Evolutionary conservation across 2,113 vertebrate genomes (phyloP).

Genomic region (Zosterops japonicus): DNA sequence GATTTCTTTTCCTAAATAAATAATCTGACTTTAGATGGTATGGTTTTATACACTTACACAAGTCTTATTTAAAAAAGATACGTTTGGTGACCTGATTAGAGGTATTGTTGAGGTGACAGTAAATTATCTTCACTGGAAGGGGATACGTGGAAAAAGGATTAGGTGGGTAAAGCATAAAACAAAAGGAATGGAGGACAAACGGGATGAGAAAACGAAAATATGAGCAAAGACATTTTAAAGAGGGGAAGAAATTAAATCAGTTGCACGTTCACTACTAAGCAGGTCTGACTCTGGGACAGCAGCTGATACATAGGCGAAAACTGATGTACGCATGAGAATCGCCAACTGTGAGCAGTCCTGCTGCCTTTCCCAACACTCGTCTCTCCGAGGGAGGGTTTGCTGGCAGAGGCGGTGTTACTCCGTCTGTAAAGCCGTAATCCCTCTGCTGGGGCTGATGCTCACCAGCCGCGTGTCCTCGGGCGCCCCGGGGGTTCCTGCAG

Average conservation of each 20-base stretch:
- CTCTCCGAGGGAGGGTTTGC: neutral
- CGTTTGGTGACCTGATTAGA: neutral
- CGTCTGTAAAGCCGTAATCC: neutral
- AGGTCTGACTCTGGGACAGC: neutral
- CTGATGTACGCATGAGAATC: neutral
- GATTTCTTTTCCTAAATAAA: neutral
- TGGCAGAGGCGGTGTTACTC: neutral
- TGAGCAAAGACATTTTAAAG: neutral
- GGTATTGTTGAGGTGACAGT: neutral
- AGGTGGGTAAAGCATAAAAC: neutral
- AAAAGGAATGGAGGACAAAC: neutral
- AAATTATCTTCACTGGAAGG: neutral
- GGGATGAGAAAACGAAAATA: neutral
- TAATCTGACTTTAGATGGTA: neutral
- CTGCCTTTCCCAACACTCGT: neutral
- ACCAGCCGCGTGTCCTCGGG: neutral
- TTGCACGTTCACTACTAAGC: neutral
- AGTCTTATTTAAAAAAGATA: neutral
- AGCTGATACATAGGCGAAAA: accelerated
- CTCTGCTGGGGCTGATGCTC: neutral
- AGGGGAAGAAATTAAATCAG: neutral
- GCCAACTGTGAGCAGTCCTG: neutral
- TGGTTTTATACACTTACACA: neutral
- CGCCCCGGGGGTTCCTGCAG: neutral
- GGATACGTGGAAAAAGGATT: neutral